phyloP scores from a whole-genome alignment of 2,113 vertebrate species.

The Dissostichus mawsoni region DNA sequence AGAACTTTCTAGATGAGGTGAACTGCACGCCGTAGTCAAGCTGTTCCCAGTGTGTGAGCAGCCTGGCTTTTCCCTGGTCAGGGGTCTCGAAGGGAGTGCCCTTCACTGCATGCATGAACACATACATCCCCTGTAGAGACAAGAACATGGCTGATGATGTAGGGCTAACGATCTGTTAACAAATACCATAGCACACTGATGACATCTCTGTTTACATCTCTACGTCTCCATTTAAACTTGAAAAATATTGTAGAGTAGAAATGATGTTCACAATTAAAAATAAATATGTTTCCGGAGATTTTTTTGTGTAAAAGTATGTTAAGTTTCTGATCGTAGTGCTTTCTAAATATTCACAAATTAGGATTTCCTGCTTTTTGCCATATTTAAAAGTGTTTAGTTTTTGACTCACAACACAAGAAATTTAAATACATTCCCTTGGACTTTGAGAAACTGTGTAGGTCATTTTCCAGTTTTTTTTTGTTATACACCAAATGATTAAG shows the following conservation, averaged over 20 bases:
- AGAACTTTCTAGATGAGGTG: constrained; percentile 98
- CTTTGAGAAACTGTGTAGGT: too few species aligned
- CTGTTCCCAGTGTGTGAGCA: constrained; percentile 99
- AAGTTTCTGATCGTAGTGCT: too few species aligned
- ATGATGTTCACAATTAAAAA: too few species aligned
- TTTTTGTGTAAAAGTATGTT: too few species aligned
- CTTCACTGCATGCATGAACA: constrained; percentile 98
- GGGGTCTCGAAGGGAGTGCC: constrained; percentile 98
- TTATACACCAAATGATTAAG: too few species aligned
- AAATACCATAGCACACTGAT: not conserved
- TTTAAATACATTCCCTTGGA: too few species aligned
- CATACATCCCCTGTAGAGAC: constrained; percentile 92
- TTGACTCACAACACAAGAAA: too few species aligned
- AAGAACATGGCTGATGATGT: constrained; percentile 6
- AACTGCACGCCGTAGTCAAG: constrained; percentile 98
- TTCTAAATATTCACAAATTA: too few species aligned
- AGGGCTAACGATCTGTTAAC: not conserved
- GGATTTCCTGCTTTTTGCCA: too few species aligned
- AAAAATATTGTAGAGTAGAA: not conserved
- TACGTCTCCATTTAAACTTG: not conserved
- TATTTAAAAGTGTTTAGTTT: too few species aligned
- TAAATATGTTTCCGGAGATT: too few species aligned
- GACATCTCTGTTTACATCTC: not conserved
- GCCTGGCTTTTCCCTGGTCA: constrained; percentile 96
- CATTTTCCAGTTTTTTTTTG: too few species aligned